These are phyloP conservation scores for Luscinia megarhynchos DNA, from an alignment of 2,797 vertebrate genomes.

Conservation along the genomic window DNA sequence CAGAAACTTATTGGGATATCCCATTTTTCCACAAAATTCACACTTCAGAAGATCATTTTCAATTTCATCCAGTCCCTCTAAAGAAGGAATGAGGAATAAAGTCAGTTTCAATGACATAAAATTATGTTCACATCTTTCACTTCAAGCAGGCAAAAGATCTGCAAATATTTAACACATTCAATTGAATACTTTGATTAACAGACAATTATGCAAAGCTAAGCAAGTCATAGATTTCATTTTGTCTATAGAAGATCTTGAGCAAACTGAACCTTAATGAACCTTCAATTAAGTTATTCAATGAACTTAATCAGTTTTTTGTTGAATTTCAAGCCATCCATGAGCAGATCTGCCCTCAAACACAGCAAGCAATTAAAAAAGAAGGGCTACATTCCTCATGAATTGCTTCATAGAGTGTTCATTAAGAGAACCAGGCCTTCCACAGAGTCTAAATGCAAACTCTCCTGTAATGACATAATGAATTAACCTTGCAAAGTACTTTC, in stretches of 20 bases:
- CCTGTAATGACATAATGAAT: neutral
- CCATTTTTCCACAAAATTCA: slow-evolving; percentile 96
- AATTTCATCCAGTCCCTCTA: slow-evolving; percentile 85
- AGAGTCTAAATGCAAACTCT: neutral
- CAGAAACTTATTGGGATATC: slow-evolving; percentile 92
- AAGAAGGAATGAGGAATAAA: slow-evolving; percentile 27
- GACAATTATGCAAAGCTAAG: neutral
- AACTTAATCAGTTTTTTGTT: neutral
- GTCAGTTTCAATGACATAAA: neutral
- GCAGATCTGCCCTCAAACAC: neutral
- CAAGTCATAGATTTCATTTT: neutral
- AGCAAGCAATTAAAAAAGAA: neutral
- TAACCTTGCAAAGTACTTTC: neutral
- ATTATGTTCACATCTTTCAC: neutral
- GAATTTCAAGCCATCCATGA: neutral
- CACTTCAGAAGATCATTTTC: slow-evolving; percentile 91
- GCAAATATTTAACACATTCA: neutral
- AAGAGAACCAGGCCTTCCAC: neutral
- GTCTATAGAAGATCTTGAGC: neutral
- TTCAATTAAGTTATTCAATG: neutral
- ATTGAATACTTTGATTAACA: neutral
- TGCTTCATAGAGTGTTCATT: neutral
- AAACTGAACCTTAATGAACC: neutral
- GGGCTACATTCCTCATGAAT: neutral
- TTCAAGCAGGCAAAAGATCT: neutral